phyloP scores from a whole-genome alignment of 1,140 invertebrate species.

The Sipha flava region DNA sequence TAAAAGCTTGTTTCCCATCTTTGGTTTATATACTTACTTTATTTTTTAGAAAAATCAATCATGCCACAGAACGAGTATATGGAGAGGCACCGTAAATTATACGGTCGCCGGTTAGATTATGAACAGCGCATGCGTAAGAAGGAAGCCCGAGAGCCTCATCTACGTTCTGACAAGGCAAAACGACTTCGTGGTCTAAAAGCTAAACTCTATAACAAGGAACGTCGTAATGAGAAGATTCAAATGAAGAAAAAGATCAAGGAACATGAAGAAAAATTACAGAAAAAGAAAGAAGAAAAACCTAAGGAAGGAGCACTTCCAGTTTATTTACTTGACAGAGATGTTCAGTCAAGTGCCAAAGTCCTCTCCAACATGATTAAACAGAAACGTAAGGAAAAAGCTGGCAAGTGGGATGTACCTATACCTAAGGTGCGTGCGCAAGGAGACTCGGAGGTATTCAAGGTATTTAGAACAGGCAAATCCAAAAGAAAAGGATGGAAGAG shows the following conservation, averaged over 20 bases:
- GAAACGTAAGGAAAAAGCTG: slow-evolving; percentile 98
- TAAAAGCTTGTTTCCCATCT: not conserved
- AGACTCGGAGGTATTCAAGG: slow-evolving; percentile 95
- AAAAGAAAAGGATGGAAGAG: slow-evolving; percentile 97
- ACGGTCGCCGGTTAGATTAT: slow-evolving; percentile 93
- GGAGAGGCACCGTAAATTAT: slow-evolving; percentile 90
- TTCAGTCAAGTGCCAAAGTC: slow-evolving; percentile 88
- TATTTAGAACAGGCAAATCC: slow-evolving; percentile 83
- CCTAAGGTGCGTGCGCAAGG: slow-evolving; percentile 95
- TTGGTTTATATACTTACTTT: not conserved
- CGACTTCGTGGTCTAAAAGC: slow-evolving; percentile 93
- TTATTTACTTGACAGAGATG: slow-evolving; percentile 92
- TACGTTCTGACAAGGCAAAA: slow-evolving; percentile 78
- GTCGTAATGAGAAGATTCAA: slow-evolving; percentile 96
- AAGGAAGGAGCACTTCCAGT: slow-evolving; percentile 91
- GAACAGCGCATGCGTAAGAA: slow-evolving; percentile 94
- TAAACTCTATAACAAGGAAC: slow-evolving; percentile 93
- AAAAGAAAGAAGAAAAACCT: slow-evolving; percentile 55
- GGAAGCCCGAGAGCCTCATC: slow-evolving; percentile 86
- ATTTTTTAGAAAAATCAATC: slow-evolving; percentile 35
- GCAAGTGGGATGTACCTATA: slow-evolving; percentile 99
- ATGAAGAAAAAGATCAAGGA: slow-evolving; percentile 97
- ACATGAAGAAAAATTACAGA: slow-evolving; percentile 81
- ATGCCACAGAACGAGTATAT: slow-evolving; percentile 99
- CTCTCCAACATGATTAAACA: slow-evolving; percentile 99